Evolutionary conservation across 2,888 invertebrate genomes (phyloP), one percentile per base, ranked within the genome.

Genomic region (Thera britannica): DNA sequence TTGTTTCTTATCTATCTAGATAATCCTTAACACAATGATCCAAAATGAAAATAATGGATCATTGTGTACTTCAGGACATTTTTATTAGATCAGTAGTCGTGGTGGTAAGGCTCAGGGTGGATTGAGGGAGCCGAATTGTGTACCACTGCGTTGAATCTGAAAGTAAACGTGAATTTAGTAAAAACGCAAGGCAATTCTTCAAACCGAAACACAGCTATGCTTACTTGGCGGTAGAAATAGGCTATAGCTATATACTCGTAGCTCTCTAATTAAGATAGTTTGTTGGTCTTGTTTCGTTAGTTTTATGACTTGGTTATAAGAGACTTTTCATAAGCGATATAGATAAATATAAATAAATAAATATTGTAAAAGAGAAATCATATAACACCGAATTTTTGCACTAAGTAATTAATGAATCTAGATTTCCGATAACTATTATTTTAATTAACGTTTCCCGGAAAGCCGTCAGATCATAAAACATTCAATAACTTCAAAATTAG

Each of bases 81-180:
- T 8, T 23, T 46, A n/a, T 44, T 2, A 55, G 23, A 62, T 78
- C 71, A 86, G 67, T 87, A 84, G 59, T 87, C 78, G 44, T 82
- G 80, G 65, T 83, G 79, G 71, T 75, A 77, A 9, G 85, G 83
- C 41, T 83, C 84, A 0, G 87, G 84, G 70, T 90, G 90, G 54
- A 88, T 79, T 38, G 84, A 79, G 7, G 88, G 94, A 2, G 84
- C 89, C 0, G 89, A 89, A 72, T 87, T 89, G 74, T 88, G 90
- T 0, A 90, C 90, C 6, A 89, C 85, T 2, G 90, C 90, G 79
- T 90, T 90, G 79, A 90, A 90, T 51, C 90, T 90, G 83, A 68
- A 84, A 35, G 7, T 65, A 63, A 54, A 52, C 2, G 52, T 4
- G 38, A 36, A 35, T 2, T 54, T 54, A 35, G 11, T 36, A 36